Evolutionary conservation across 2,113 vertebrate genomes (phyloP).

Genomic region (Myrmecophaga tridactyla): DNA sequence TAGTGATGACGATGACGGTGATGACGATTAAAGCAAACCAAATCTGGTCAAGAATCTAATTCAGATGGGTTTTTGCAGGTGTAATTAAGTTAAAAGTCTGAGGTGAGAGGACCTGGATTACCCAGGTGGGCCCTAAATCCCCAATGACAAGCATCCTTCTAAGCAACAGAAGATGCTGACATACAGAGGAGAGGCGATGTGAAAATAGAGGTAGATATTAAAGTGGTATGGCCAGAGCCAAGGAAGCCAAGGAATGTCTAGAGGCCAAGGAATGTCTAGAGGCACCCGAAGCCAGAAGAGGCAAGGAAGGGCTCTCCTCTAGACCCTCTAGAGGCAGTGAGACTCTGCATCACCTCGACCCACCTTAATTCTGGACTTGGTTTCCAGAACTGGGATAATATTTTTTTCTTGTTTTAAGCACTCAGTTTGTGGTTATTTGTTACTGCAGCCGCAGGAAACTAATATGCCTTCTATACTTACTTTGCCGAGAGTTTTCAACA

Average conservation of each 20-base stretch:
- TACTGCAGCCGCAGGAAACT: not conserved
- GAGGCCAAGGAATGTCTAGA: too few relatives aligned
- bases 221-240: not conserved
- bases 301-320: too few relatives aligned
- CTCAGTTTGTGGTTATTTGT: not conserved
- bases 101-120: not conserved
- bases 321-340: not conserved
- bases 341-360: not conserved
- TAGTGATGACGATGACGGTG: not conserved
- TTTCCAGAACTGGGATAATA: not conserved
- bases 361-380: too few relatives aligned
- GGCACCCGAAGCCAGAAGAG: too few relatives aligned
- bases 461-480: not conserved
- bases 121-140: not conserved
- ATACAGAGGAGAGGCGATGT: not conserved
- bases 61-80: not conserved
- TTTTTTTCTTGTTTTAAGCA: not conserved
- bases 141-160: not conserved
- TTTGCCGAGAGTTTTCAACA: not conserved
- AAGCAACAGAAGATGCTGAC: not conserved
- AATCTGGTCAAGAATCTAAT: not conserved
- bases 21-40: not conserved
- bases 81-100: not conserved
- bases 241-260: not conserved
- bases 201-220: not conserved